A percentile compares a stretch with the other conserved stretches of the same genome.
These are phyloP conservation scores for Penaeus indicus DNA, from an alignment of 1,140 invertebrate genomes.

Conservation along the genomic window DNA sequence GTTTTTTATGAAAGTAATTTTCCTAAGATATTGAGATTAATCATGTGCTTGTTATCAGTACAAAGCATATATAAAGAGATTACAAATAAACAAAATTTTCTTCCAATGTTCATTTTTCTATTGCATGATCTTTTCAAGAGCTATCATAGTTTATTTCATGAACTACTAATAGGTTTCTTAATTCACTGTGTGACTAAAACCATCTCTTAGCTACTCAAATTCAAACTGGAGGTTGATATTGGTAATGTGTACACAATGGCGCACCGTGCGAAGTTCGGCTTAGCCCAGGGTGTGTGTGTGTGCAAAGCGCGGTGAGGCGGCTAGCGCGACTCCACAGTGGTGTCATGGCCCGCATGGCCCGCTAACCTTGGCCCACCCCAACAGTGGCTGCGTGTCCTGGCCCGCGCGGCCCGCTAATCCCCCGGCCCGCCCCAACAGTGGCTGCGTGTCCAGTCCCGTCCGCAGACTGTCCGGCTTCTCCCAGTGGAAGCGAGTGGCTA, in stretches of 20 bases:
- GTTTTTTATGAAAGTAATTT: too few relatives aligned
- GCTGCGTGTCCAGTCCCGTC: slow-evolving; percentile 64
- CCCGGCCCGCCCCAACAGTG: slow-evolving; percentile 61
- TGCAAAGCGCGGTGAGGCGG: slow-evolving; percentile 28
- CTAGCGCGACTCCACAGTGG: slow-evolving; percentile 45
- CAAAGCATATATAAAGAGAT: too few relatives aligned
- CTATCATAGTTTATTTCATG: too few relatives aligned
- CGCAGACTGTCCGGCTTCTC: slow-evolving; percentile 77
- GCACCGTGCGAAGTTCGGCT: background rate
- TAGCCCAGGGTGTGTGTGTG: slow-evolving; percentile 27
- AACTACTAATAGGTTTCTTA: background rate
- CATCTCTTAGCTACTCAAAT: too few relatives aligned
- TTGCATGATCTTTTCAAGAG: too few relatives aligned
- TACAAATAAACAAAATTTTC: too few relatives aligned
- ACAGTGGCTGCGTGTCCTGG: slow-evolving; percentile 61
- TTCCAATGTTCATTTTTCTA: too few relatives aligned
- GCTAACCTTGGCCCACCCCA: slow-evolving; percentile 48
- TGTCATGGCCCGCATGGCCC: slow-evolving; percentile 39
- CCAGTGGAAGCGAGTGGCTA: slow-evolving; percentile 90
- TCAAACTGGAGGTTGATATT: slow-evolving; percentile 8
- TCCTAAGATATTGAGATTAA: too few relatives aligned
- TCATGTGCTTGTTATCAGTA: too few relatives aligned
- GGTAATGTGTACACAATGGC: slow-evolving; percentile 3
- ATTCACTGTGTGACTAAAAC: too few relatives aligned
- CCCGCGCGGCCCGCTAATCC: slow-evolving; percentile 57